Evolutionary conservation across 2,797 vertebrate genomes (phyloP).

Genomic region (Cynodonichthys magdalenae): DNA sequence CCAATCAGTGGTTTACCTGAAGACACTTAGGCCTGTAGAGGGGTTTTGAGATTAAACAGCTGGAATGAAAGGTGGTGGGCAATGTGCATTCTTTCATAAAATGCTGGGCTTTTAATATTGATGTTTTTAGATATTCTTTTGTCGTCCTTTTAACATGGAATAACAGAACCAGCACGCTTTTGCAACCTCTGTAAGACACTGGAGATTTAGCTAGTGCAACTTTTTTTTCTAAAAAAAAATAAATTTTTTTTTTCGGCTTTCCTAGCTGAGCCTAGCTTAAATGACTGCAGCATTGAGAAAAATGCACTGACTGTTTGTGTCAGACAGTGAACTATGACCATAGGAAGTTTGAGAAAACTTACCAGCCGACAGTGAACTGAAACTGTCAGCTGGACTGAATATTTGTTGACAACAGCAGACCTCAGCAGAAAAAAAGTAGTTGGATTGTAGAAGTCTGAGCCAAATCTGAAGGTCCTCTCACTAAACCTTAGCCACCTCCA

Average conservation of each 20-base stretch:
- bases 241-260: background rate
- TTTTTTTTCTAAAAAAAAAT: too few relatives aligned
- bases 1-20: background rate
- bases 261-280: background rate
- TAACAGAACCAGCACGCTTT: too few relatives aligned
- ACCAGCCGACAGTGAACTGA: slow-evolving; percentile 4
- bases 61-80: too few relatives aligned
- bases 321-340: background rate
- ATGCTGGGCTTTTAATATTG: too few relatives aligned
- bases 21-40: background rate
- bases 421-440: background rate
- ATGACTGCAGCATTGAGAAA: background rate
- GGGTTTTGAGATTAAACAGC: background rate
- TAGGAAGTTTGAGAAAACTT: slow-evolving; percentile 14
- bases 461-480: background rate
- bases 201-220: too few relatives aligned
- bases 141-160: too few relatives aligned
- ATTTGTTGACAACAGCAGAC: background rate
- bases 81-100: too few relatives aligned
- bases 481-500: too few relatives aligned
- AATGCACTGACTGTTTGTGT: background rate
- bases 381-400: slow-evolving; percentile 6
- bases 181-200: too few relatives aligned
- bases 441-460: background rate
- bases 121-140: too few relatives aligned